These are phyloP conservation scores for Henicopernis longicauda DNA, from an alignment of 2,113 vertebrate species.

Conservation along the genomic window DNA sequence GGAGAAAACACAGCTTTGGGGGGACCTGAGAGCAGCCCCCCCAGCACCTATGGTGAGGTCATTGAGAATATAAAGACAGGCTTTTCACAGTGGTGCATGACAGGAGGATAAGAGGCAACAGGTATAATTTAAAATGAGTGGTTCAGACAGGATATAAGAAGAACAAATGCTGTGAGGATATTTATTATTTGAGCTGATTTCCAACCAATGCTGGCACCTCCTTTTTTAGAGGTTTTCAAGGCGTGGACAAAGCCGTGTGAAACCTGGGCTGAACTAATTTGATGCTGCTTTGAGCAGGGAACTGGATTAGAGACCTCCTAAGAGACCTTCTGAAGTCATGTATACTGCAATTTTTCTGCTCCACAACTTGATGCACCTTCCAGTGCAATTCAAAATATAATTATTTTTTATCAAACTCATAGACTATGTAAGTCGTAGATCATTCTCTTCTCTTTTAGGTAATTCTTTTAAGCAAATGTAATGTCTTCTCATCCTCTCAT, in stretches of 20 bases:
- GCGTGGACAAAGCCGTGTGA: neutral
- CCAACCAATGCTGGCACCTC: neutral
- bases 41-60: neutral
- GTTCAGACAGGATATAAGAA: neutral
- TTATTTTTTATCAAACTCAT: neutral
- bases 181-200: neutral
- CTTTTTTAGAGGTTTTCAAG: neutral
- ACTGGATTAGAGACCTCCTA: neutral
- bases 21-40: neutral
- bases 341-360: neutral
- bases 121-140: neutral
- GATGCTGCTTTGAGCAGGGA: neutral
- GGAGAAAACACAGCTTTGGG: neutral
- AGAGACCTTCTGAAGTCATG: neutral
- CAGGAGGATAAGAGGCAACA: neutral
- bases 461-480: neutral
- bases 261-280: neutral
- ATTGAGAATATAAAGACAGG: neutral
- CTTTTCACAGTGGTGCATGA: neutral
- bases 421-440: neutral
- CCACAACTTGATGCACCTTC: neutral
- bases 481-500: neutral
- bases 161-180: neutral
- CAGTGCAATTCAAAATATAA: neutral
- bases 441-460: neutral